Evolutionary conservation across 2,797 vertebrate genomes (phyloP).

Genomic region (Sebastes vulpes): DNA sequence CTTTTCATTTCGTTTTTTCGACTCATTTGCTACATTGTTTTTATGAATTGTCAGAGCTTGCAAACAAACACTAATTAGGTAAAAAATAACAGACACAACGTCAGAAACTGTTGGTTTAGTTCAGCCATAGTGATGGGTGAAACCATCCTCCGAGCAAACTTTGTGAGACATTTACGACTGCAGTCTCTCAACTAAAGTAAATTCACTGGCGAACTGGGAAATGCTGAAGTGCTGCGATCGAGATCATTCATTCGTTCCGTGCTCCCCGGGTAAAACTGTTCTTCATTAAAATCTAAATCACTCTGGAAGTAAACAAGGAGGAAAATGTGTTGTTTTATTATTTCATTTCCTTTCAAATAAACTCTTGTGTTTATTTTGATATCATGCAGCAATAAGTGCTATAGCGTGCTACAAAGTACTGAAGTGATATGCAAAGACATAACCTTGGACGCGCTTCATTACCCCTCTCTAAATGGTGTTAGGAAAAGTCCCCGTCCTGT

Average conservation of each 20-base stretch:
- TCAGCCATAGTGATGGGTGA: not conserved
- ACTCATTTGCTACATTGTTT: conserved; percentile 1
- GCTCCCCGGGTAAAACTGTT: not conserved
- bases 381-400: not conserved
- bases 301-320: not conserved
- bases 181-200: not conserved
- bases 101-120: not conserved
- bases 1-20: not conserved
- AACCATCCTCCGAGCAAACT: not conserved
- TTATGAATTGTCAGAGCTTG: conserved; percentile 18
- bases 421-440: conserved; percentile 12
- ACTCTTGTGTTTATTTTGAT: not conserved
- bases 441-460: conserved; percentile 29
- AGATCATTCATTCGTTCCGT: not conserved
- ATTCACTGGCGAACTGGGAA: not conserved
- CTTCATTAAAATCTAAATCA: conserved; percentile 20
- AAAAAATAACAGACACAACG: not conserved
- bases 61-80: conserved; percentile 14
- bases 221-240: not conserved
- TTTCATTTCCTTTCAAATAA: not conserved
- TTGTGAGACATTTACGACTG: not conserved
- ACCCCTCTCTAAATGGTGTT: conserved; percentile 13
- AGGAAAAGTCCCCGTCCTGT: not conserved
- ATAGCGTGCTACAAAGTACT: not conserved
- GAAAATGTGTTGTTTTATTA: not conserved